Evolutionary conservation across 2,888 invertebrate species (phyloP), one percentile per base, ranked within the genome.

Genomic region (Acrocera orbiculus): DNA sequence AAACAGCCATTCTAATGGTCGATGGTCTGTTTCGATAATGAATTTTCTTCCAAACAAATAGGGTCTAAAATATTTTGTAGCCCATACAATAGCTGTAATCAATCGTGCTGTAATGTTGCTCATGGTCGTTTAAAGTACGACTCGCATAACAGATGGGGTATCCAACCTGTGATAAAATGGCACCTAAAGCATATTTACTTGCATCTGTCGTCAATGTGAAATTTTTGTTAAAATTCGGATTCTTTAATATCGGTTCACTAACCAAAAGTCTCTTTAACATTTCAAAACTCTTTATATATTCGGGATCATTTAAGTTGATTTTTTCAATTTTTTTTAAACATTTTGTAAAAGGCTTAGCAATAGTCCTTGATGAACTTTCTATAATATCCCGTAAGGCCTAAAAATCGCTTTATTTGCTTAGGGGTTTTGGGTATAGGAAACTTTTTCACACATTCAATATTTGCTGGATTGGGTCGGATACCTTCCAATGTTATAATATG

Each of bases 401-500:
- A 13, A 11, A 30, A 30, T 10, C 25, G 16, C 11, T 32, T 32
- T 6, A 25, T 32, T 31, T 30, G 23, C 9, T 30, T 30, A 11
- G 9, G n/a, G n/a, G 32, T 26, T 17, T 13, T 11, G 5, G 32
- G 32, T 3, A 32, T 7, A 19, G 25, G 16, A 8, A 26, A 14
- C 6, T 26, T 16, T 16, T 32, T 11, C 11, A 38, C 29, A 11
- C 16, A 4, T 32, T 40, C 9, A 4, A 38, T 28, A 27, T 42
- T 40, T 4, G 35, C 31, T 1, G 35, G 37, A 17, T 41, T 43
- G 3, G 37, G 37, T 30, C 35, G 40, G 23, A 38, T 23, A 7
- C 38, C 39, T 11, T 38, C 27, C 9, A 14, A 9, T 11, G 41
- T 40, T 10, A 42, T 24, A 8, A 40, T 23, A 29, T 41, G 39